Conservation (phyloP, 2,797 vertebrate genomes). For the Buceros bicornis region DNA sequence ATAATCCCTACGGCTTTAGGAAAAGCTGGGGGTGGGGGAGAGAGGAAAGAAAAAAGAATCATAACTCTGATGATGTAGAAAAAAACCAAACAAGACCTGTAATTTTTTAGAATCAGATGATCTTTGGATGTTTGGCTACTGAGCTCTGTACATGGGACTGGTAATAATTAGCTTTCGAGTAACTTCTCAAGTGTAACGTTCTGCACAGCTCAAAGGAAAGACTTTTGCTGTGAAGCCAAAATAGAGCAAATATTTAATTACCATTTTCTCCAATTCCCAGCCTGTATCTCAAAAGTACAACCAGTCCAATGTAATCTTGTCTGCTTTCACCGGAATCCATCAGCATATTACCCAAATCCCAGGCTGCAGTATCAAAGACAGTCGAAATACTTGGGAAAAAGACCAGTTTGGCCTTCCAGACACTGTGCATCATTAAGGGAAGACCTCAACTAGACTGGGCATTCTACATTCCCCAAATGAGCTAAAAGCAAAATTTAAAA, state of each 20-base stretch:
- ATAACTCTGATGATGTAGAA: not conserved
- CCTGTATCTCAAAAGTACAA: not conserved
- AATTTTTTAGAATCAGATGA: not conserved
- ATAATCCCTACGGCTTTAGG: not conserved
- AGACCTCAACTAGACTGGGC: fast-evolving
- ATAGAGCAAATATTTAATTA: not conserved
- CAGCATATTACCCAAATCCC: not conserved
- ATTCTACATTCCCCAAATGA: not conserved
- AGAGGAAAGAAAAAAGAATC: not conserved
- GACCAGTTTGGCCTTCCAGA: not conserved
- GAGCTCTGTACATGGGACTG: not conserved
- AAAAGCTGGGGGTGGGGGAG: not conserved
- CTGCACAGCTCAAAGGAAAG: not conserved
- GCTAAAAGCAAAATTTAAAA: not conserved
- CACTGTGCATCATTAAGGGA: not conserved
- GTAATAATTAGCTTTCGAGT: not conserved
- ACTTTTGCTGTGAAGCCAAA: not conserved
- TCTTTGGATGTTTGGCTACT: not conserved
- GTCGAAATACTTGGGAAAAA: not conserved
- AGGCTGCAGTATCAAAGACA: not conserved
- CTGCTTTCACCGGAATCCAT: not conserved
- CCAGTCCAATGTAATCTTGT: not conserved
- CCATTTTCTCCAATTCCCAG: not conserved
- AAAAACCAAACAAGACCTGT: not conserved
- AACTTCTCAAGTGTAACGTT: not conserved